phyloP scores from a whole-genome alignment of 2,797 vertebrate genomes.

The Megalops cyprinoides region DNA sequence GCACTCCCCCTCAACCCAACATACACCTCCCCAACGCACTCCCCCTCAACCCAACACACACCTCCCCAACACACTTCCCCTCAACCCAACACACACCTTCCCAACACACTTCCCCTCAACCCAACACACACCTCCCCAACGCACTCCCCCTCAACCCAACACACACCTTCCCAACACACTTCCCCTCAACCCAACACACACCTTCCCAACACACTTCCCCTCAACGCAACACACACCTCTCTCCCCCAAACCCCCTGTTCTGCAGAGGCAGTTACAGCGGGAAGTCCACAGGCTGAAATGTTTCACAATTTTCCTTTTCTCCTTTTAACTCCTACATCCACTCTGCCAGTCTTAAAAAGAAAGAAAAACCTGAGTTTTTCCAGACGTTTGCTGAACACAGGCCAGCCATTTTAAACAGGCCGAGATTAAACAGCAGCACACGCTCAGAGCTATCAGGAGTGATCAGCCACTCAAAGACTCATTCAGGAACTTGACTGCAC shows the following conservation, averaged over 20 bases:
- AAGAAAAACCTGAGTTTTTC: conserved; percentile 8
- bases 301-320: conserved; percentile 11
- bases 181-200: too few species aligned
- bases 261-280: conserved; percentile 19
- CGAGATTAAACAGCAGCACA: conserved; percentile 35
- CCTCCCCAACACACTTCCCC: background rate
- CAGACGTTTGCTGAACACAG: conserved; percentile 8
- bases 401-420: conserved; percentile 26
- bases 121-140: background rate
- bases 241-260: background rate
- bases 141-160: background rate
- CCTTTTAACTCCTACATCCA: background rate
- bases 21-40: background rate
- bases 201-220: background rate
- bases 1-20: background rate
- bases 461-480: conserved; percentile 25
- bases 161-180: background rate
- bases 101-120: background rate
- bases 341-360: background rate
- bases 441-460: conserved; percentile 19
- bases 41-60: background rate
- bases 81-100: background rate
- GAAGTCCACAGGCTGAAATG: conserved; percentile 20
- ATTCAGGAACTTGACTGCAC: too few species aligned
- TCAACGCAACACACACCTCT: background rate